Base-by-base conservation (phyloP, 2,888 invertebrate genomes). In the Chamaedrilus cognettii region DNA sequence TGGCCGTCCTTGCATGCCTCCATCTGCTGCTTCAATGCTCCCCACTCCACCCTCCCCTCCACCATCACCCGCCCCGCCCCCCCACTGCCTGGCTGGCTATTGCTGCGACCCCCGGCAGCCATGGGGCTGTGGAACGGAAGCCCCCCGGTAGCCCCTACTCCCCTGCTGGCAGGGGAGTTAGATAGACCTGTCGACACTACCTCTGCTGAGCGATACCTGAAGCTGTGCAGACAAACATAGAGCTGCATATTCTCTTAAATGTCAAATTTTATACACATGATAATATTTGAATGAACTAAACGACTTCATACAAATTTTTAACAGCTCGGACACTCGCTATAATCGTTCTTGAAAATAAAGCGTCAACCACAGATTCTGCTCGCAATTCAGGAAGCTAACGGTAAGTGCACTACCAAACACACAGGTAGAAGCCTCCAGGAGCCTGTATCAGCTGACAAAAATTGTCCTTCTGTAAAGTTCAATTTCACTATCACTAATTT, bases 191-290 rank as follows among this genome's bases (percentile, higher is more conserved):
- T 52, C 26, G 55, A 52, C 26, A 62, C 51, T n/a, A 51, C 28
- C 50, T 62, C 62, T 5, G 62, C 51, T 50, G 50, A 51, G 51
- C 51, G 62, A 28, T 30, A 62, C 62, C 26, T 62, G 62, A 62
- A 62, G 23, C 62, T 62, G 7, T 23, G 7, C 23, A 23, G 28
- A 7, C 11, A 52, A 19, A 11, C 11, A 52, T 19, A 42, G 19
- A 19, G 19, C 19, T 15, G 11, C 11, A 19, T 42, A 15, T 19
- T 15, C 42, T 15, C 42, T 42, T 11, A 42, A 15, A 42, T 19
- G 19, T 42, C 11, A 42, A 11, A 42, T 42, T 42, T 11, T 42
- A 19, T 42, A 42, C 19, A 15, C 19, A 42, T 42, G 11, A 42
- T 42, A 42, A 15, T 42, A 42, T 42, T 42, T 42, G 19, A 42